A percentile compares a stretch with the other conserved stretches of the same genome.
Conservation (phyloP, 2,888 invertebrate species). For the Luperina nickerlii region DNA sequence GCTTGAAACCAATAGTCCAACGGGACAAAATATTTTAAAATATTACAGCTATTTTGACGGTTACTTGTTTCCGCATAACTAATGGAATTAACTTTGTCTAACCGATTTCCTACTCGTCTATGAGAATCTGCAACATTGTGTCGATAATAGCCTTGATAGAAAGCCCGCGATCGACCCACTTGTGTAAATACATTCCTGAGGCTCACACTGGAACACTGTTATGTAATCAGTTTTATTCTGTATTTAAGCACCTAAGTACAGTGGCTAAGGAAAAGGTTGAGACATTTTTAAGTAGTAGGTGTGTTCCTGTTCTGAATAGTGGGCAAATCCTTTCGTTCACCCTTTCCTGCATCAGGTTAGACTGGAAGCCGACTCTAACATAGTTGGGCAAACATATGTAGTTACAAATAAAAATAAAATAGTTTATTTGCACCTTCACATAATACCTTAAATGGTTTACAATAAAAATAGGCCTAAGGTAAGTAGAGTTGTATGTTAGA, state of each 20-base stretch:
- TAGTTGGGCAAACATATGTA: too few species aligned
- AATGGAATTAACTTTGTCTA: slow-evolving; percentile 29
- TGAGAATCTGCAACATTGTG: slow-evolving; percentile 23
- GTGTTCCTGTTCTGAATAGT: too few species aligned
- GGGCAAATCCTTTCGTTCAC: background rate
- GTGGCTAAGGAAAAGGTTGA: background rate
- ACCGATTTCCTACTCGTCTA: slow-evolving; percentile 34
- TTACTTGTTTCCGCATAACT: slow-evolving; percentile 15
- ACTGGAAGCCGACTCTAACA: background rate
- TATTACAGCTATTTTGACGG: slow-evolving; percentile 1
- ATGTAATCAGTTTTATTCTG: slow-evolving; percentile 48
- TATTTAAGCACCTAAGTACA: slow-evolving; percentile 37
- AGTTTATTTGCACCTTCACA: too few species aligned
- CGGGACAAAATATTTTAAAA: background rate
- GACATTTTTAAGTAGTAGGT: background rate
- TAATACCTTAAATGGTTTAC: too few species aligned
- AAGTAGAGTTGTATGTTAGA: too few species aligned
- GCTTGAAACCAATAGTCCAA: background rate
- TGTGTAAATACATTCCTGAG: slow-evolving; percentile 58
- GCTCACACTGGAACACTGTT: slow-evolving; percentile 42
- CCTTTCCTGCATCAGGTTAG: background rate
- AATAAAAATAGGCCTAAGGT: too few species aligned
- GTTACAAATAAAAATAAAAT: too few species aligned
- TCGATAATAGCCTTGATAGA: slow-evolving; percentile 31
- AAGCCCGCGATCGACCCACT: slow-evolving; percentile 49